phyloP scores from a whole-genome alignment of 2,113 vertebrate genomes.

The Seriola dumerili region DNA sequence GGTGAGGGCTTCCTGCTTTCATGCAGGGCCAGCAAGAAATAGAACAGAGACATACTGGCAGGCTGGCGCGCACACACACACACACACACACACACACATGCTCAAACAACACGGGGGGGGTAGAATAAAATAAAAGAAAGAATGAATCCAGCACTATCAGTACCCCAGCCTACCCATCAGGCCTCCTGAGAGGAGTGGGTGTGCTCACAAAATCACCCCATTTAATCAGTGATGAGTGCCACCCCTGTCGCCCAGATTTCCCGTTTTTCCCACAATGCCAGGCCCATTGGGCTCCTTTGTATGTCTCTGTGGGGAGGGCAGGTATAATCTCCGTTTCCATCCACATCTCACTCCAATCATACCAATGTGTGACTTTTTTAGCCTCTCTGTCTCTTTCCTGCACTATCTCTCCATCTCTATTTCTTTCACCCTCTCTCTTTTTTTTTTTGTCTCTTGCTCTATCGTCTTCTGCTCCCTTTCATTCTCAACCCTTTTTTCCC shows the following conservation, averaged over 20 bases:
- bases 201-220: constrained; percentile 81
- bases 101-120: constrained; percentile 23
- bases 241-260: constrained; percentile 81
- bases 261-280: constrained; percentile 71
- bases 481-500: constrained; percentile 57
- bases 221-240: constrained; percentile 83
- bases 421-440: constrained; percentile 55
- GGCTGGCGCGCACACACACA: constrained; percentile 2
- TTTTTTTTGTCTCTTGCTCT: constrained; percentile 55
- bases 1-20: constrained; percentile 65
- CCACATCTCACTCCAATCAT: constrained; percentile 57
- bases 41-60: constrained; percentile 55
- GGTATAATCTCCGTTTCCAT: constrained; percentile 72
- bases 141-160: constrained; percentile 81
- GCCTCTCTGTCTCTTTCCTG: constrained; percentile 21
- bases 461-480: constrained; percentile 68
- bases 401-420: constrained; percentile 66
- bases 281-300: constrained; percentile 54
- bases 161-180: constrained; percentile 81
- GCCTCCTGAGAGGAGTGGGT: constrained; percentile 87
- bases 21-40: constrained; percentile 61
- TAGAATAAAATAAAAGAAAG: constrained; percentile 19
- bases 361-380: constrained; percentile 64
- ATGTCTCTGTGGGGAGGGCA: constrained; percentile 52
- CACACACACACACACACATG: constrained; percentile 2